Conservation (phyloP, 92 coral and sea anemone species). For the Phenganax stokvisi region DNA sequence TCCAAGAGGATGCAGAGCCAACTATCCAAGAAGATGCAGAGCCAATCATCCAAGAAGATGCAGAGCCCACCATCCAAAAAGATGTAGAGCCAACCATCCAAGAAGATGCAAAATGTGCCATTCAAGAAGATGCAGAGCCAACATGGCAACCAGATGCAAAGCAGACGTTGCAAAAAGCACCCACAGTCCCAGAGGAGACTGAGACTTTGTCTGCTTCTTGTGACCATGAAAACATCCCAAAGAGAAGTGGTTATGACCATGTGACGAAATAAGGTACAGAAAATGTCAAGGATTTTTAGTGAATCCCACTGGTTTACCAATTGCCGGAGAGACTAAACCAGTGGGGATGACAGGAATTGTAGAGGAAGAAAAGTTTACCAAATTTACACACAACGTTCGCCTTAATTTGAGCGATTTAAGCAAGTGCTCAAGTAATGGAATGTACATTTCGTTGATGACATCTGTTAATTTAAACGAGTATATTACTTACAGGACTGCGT, state of each 20-base stretch:
- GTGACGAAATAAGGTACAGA: conserved; percentile 2
- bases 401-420: not conserved
- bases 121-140: no score
- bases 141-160: not conserved
- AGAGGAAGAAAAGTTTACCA: not conserved
- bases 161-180: not conserved
- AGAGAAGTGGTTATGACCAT: not conserved
- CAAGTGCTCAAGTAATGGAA: not conserved
- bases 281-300: conserved; percentile 41
- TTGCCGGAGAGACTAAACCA: not conserved
- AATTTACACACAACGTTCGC: not conserved
- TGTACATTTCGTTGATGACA: conserved; percentile 41
- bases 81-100: no score
- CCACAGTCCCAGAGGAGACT: not conserved
- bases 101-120: no score
- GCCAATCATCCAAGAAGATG: no score
- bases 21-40: no score
- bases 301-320: conserved; percentile 48
- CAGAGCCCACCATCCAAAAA: no score
- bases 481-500: conserved; percentile 38
- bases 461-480: conserved; percentile 44
- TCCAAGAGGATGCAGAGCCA: no score
- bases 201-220: conserved; percentile 8
- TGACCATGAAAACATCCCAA: conserved; percentile 20
- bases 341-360: not conserved